Conservation (phyloP, 1,140 invertebrate genomes). For the Magallana gigas region DNA sequence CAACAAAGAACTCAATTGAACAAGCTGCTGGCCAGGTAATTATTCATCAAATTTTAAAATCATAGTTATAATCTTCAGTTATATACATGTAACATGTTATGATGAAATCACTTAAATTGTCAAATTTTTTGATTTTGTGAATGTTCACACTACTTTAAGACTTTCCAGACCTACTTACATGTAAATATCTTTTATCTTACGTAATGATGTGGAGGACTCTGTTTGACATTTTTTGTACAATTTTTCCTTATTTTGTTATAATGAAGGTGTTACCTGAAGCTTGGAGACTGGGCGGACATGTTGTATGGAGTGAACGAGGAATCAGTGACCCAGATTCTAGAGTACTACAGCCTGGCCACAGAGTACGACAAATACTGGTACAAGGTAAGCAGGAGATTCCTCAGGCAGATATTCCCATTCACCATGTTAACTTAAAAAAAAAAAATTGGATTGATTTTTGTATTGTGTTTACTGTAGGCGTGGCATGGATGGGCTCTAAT, state of each 20-base stretch:
- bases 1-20: slow-evolving; percentile 69
- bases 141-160: not conserved
- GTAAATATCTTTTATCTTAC: not conserved
- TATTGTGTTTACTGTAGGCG: slow-evolving; percentile 88
- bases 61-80: not conserved
- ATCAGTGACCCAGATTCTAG: slow-evolving; percentile 83
- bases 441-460: too few relatives aligned
- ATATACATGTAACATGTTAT: not conserved
- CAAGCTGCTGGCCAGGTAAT: slow-evolving; percentile 86
- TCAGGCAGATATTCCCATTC: too few relatives aligned
- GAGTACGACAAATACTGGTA: slow-evolving; percentile 88
- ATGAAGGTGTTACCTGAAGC: slow-evolving; percentile 77
- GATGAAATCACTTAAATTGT: too few relatives aligned
- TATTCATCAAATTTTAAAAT: too few relatives aligned
- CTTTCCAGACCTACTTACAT: too few relatives aligned
- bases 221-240: too few relatives aligned
- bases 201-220: too few relatives aligned
- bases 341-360: slow-evolving; percentile 92
- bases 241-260: too few relatives aligned
- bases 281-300: slow-evolving; percentile 77
- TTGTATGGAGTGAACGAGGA: slow-evolving; percentile 72
- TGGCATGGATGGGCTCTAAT: slow-evolving; percentile 99
- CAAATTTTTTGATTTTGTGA: too few relatives aligned
- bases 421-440: too few relatives aligned
- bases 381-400: slow-evolving; percentile 75